These are phyloP conservation scores for Salvelinus fontinalis DNA, from an alignment of 2,113 vertebrate genomes.

Conservation along the genomic window DNA sequence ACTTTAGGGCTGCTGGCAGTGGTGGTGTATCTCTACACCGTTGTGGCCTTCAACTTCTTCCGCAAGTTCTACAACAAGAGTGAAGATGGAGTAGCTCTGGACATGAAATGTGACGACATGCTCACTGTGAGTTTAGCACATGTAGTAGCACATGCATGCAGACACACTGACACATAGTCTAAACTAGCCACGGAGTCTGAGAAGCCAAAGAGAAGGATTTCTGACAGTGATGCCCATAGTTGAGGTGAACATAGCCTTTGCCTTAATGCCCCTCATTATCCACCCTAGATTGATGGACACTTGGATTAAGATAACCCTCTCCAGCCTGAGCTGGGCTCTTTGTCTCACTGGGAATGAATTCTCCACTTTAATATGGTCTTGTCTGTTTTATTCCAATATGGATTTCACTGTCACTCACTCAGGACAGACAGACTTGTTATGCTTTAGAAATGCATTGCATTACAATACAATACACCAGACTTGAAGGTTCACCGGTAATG, in stretches of 20 bases:
- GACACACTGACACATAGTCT: conserved; percentile 24
- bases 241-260: conserved; percentile 22
- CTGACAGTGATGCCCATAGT: conserved; percentile 44
- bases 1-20: conserved; percentile 93
- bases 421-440: background rate
- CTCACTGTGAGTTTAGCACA: conserved; percentile 80
- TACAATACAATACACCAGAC: background rate
- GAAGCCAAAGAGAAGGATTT: conserved; percentile 3
- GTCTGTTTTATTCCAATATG: conserved; percentile 46
- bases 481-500: too few relatives aligned
- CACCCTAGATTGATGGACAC: conserved; percentile 52
- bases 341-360: conserved; percentile 40
- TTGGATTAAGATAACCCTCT: conserved; percentile 32
- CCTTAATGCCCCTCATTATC: conserved; percentile 14
- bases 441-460: too few relatives aligned
- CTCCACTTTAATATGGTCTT: conserved; percentile 26
- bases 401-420: conserved; percentile 46
- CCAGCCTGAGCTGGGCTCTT: conserved; percentile 23
- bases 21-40: conserved; percentile 94
- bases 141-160: conserved; percentile 5
- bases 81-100: conserved; percentile 82
- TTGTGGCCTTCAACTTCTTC: conserved; percentile 97
- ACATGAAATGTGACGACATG: conserved; percentile 98
- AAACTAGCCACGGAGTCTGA: background rate
- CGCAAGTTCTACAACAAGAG: conserved; percentile 94